A percentile compares a stretch with the other conserved stretches of the same genome.
Evolutionary conservation across 1,140 invertebrate genomes (phyloP).

Genomic region (Euborellia annulipes): DNA sequence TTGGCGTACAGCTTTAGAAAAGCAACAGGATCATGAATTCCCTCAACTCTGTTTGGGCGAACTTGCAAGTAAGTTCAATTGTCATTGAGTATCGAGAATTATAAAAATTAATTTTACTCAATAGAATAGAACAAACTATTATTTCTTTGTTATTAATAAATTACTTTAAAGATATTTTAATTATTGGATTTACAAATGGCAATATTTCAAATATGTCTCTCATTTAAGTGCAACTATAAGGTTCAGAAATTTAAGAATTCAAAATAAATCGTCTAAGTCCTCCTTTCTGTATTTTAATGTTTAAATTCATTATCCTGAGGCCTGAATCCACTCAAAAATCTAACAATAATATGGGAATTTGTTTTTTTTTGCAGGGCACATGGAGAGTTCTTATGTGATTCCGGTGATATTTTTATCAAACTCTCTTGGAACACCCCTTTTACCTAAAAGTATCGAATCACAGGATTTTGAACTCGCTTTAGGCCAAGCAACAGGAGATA

Average conservation of each 20-base stretch:
- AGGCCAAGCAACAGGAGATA: slow-evolving; percentile 41
- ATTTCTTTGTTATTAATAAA: neutral
- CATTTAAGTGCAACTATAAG: too few species aligned
- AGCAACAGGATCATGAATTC: slow-evolving; percentile 50
- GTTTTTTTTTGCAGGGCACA: slow-evolving; percentile 36
- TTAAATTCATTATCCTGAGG: too few species aligned
- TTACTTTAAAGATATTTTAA: neutral
- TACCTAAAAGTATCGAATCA: slow-evolving; percentile 57
- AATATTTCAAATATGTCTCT: neutral
- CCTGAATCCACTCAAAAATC: too few species aligned
- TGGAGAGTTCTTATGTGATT: slow-evolving; percentile 50
- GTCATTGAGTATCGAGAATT: neutral
- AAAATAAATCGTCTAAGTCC: too few species aligned
- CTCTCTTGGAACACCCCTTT: slow-evolving; percentile 51
- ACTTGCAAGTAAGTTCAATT: slow-evolving; percentile 37
- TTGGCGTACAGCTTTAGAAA: slow-evolving; percentile 47
- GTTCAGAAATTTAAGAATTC: too few species aligned
- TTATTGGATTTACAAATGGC: neutral
- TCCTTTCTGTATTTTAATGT: too few species aligned
- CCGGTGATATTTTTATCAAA: slow-evolving; percentile 59
- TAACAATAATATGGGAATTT: too few species aligned
- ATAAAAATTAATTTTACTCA: neutral
- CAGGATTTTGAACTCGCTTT: slow-evolving; percentile 58
- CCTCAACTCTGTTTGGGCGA: slow-evolving; percentile 57
- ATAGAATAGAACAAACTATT: too few species aligned